Conservation (phyloP, 2,797 vertebrate species). For the Acrocephalus scirpaceus region DNA sequence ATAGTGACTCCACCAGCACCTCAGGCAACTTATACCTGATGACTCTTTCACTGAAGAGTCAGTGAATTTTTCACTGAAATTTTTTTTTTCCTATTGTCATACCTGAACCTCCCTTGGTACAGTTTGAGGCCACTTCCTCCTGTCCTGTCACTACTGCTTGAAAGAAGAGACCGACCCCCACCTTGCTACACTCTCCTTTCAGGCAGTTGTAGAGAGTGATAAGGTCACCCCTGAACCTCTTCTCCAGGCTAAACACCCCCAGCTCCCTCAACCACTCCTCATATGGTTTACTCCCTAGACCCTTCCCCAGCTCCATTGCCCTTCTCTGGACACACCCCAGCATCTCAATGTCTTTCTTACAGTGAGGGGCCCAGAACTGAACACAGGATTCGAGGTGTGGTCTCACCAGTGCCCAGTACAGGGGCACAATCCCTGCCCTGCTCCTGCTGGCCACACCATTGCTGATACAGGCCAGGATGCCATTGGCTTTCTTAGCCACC, state of each 20-base stretch:
- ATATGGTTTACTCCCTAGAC: background rate
- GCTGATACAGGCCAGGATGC: fast-evolving
- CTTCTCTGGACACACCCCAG: fast-evolving
- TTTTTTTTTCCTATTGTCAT: background rate
- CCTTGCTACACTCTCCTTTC: background rate
- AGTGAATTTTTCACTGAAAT: background rate
- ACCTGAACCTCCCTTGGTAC: background rate
- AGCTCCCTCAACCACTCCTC: background rate
- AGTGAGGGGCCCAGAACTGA: fast-evolving
- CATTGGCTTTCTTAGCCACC: background rate
- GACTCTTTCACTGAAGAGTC: background rate
- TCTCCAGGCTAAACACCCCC: background rate
- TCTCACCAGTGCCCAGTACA: fast-evolving
- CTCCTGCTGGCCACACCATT: fast-evolving
- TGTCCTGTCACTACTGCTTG: background rate
- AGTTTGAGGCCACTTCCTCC: background rate
- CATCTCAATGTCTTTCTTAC: background rate
- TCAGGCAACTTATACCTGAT: background rate
- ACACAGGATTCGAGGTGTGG: fast-evolving
- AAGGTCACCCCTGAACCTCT: background rate
- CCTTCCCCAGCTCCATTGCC: background rate
- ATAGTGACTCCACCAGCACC: background rate
- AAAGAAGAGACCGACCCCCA: fast-evolving
- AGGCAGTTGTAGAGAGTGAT: background rate
- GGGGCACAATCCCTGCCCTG: fast-evolving